Evolutionary conservation across 2,797 vertebrate genomes (phyloP), one percentile per base, ranked within the genome.

Genomic region (Sciaenops ocellatus): DNA sequence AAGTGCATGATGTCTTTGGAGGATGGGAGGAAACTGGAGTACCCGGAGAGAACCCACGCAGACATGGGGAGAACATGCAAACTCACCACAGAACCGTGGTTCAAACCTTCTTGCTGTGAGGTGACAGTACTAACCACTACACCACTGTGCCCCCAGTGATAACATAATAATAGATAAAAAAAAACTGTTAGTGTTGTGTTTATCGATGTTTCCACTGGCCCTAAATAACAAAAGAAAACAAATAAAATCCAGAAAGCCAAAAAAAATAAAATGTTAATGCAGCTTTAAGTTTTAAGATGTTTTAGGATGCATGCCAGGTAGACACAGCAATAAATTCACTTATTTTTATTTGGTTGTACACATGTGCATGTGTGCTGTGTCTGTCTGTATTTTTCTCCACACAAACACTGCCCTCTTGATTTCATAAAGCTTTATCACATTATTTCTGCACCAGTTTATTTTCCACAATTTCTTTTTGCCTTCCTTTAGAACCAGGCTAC

Each of bases 381-480:
- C 34, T 47, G 51, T 47, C 42, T 50, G 55, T 51, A 17, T 26
- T 61, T 71, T 0, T 30, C 10, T 13, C 42, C 11, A 20, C 13
- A 28, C 50, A 11, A 26, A 68, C 28, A 30, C 26, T 46, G 30
- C 56, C 38, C 72, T 28, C 62, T 68, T 16, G 7, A 55, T 81
- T 78, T 30, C 50, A 47, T 63, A 20, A 42, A 52, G 41, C 46
- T 50, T 76, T 64, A 81, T 88, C 74, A 68, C 44, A 60, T 80
- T 79, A 70, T 76, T 62, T 76, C 57, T 59, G 69, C 70, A 60
- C 42, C 26, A 28, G 50, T 78, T 24, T 22, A 83, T 84, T 84
- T 76, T 56, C 34, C 51, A 78, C 63, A 66, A 26, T 28, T 76
- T 83, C 42, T 57, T 73, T 83, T 47, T 51, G 28, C 55, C 28